These are phyloP conservation scores for Macrotis lagotis DNA, from an alignment of 2,113 vertebrate species.

Conservation along the genomic window DNA sequence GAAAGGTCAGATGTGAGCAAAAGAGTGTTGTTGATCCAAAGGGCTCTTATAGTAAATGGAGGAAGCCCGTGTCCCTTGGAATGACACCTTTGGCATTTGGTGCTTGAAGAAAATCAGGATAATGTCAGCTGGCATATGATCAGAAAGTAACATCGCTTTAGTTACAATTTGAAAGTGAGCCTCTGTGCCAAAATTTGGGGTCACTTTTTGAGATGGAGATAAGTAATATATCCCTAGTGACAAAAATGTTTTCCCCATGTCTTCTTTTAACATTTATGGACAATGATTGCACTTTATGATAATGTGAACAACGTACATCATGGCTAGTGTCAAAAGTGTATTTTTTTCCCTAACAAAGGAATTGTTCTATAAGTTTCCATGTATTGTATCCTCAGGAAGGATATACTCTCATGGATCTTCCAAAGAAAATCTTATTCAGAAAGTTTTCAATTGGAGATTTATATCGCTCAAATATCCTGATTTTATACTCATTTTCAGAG, in stretches of 20 bases:
- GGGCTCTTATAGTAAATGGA: background rate
- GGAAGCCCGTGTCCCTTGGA: background rate
- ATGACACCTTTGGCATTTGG: slow-evolving; percentile 44
- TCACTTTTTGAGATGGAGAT: slow-evolving; percentile 12
- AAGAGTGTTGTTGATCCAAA: background rate
- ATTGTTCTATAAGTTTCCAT: background rate
- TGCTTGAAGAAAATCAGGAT: background rate
- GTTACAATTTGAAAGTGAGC: background rate
- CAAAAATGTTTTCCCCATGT: slow-evolving; percentile 12
- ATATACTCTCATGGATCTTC: slow-evolving; percentile 6
- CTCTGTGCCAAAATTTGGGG: background rate
- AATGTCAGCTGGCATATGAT: slow-evolving; percentile 42
- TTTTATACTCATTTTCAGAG: slow-evolving; percentile 48
- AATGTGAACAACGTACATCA: background rate
- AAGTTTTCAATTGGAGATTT: slow-evolving; percentile 47
- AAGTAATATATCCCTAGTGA: slow-evolving; percentile 42
- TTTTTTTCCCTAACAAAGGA: slow-evolving; percentile 57
- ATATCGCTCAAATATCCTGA: background rate
- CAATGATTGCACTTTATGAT: slow-evolving; percentile 10
- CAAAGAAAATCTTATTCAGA: slow-evolving; percentile 14
- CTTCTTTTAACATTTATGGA: slow-evolving; percentile 45
- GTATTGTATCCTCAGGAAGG: slow-evolving; percentile 35
- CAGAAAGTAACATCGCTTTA: background rate
- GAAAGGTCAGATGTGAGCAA: slow-evolving; percentile 16
- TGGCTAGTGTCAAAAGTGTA: slow-evolving; percentile 4